Evolutionary conservation across 2,888 invertebrate species (phyloP), one percentile per base, ranked within the genome.

Genomic region (Epinotia demarniana): DNA sequence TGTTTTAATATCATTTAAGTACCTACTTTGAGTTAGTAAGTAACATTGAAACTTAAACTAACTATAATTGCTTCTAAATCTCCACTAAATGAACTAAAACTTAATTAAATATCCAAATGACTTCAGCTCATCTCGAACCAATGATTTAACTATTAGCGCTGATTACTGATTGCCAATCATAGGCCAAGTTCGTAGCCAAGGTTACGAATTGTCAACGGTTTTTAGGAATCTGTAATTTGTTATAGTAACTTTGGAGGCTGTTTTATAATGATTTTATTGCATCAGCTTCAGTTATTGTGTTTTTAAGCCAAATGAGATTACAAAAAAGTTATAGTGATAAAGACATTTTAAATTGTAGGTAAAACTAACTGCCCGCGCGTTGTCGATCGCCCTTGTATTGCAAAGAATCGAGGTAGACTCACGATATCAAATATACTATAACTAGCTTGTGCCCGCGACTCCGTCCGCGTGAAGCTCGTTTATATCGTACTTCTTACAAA

Each of bases 111-210:
- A 53, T 66, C 33, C 43, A 57, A 62, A 57, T 75, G 49, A 75
- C 49, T 70, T 58, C n/a, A 16, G 55, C 39, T 60, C 49, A 75
- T 75, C 70, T 64, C 49, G n/a, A 63, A 49, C 53, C 55, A 71
- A 72, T 75, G 55, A 67, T 76, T 67, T 72, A 72, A 67, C 61
- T 23, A 76, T 76, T 75, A 67, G 39, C 18, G 16, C 16, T n/a
- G 61, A 55, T 72, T 72, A 66, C 11, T n/a, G 61, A 55, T 76
- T 76, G 77, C 81, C 83, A 83, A 82, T 80, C 87, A 86, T 83
- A 88, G 89, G 90, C 87, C 91, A 91, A 91, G 90, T 89, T 86
- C 86, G 83, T 77, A 79, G 77, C 72, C 85, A 87, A 91, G 90
- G 90, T 81, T 86, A 78, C 67, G 43, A 69, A 88, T 89, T 89